Conservation (phyloP, 2,797 vertebrate genomes). For the Tolypeutes matacus region DNA sequence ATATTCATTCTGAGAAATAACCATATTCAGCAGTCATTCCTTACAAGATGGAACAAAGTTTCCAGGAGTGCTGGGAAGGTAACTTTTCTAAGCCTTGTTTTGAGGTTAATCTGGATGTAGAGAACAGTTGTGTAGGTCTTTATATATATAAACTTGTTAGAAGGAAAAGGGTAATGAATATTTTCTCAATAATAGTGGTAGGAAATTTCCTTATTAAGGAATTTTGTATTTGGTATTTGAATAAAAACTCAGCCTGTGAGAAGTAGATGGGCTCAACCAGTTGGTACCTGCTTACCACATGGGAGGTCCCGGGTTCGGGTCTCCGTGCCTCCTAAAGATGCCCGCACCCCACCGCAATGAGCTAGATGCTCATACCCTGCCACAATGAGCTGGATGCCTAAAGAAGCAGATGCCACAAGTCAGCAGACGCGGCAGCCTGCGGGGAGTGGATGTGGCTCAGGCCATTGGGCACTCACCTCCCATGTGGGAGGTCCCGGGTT, state of each 20-base stretch:
- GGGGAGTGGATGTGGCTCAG: too few species aligned
- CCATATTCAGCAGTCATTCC: neutral
- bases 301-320: too few species aligned
- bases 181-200: neutral
- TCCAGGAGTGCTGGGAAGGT: neutral
- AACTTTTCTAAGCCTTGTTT: conserved; percentile 36
- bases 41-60: neutral
- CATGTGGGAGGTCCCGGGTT: too few species aligned
- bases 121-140: neutral
- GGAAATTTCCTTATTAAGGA: neutral
- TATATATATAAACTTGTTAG: neutral
- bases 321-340: too few species aligned
- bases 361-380: too few species aligned
- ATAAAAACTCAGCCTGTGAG: conserved; percentile 10
- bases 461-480: too few species aligned
- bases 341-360: too few species aligned
- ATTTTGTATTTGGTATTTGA: conserved; percentile 34
- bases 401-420: too few species aligned
- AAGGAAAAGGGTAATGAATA: conserved; percentile 21
- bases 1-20: neutral
- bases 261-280: too few species aligned
- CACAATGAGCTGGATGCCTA: too few species aligned
- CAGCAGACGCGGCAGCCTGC: too few species aligned
- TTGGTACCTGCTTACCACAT: too few species aligned
- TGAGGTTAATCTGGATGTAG: neutral